These are phyloP conservation scores for Oreamnos americanus DNA, from an alignment of 2,113 vertebrate species.

Conservation along the genomic window DNA sequence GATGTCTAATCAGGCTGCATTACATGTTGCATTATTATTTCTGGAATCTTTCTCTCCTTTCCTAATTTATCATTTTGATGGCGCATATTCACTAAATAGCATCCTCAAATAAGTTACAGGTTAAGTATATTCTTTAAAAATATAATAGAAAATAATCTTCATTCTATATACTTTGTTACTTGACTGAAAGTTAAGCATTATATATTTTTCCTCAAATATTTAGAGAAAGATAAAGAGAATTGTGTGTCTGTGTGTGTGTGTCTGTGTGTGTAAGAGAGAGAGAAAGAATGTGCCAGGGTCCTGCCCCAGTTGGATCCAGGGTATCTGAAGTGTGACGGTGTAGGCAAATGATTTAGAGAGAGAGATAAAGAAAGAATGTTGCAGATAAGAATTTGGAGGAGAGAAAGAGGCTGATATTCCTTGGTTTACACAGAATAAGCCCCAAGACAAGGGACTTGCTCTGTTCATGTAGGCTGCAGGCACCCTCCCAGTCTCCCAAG, in stretches of 20 bases:
- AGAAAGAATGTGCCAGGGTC: no score
- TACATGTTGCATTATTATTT: neutral
- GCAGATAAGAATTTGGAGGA: no score
- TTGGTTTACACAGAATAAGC: no score
- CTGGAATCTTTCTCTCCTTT: neutral
- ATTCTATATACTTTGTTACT: neutral
- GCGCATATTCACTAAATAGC: neutral
- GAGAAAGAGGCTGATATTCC: no score
- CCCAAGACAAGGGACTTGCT: no score
- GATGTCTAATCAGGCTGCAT: neutral
- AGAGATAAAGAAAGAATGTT: no score
- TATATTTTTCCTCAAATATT: neutral
- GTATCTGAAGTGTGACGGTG: fast-evolving
- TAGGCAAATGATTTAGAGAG: no score
- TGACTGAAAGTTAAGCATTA: neutral
- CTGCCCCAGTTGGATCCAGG: no score
- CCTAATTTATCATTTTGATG: neutral
- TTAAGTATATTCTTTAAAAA: neutral
- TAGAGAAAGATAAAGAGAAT: neutral
- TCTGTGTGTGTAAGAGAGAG: neutral
- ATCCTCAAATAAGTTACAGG: neutral
- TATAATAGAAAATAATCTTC: neutral
- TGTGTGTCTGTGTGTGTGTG: neutral
- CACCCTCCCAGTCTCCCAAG: no score
- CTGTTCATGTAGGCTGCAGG: no score